A percentile compares a stretch with the other conserved stretches of the same genome.
These are phyloP conservation scores for Leptopilina clavipes DNA, from an alignment of 1,140 invertebrate species.

Conservation along the genomic window DNA sequence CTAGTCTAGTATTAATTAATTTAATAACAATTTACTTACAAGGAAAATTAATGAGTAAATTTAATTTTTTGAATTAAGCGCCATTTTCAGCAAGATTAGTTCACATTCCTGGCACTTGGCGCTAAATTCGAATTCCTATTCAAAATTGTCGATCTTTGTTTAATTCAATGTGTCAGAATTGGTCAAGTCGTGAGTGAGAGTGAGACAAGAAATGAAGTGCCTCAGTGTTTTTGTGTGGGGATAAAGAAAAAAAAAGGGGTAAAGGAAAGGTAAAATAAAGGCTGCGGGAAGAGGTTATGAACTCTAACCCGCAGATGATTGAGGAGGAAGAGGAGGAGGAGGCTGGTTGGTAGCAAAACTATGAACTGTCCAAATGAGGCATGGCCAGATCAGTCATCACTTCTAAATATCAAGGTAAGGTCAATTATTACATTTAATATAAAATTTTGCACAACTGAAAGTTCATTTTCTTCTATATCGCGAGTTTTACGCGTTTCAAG, in stretches of 20 bases:
- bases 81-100: neutral
- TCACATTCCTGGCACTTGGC: neutral
- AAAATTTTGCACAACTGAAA: neutral
- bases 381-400: constrained; percentile 48
- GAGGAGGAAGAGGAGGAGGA: constrained; percentile 42
- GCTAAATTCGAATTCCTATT: constrained; percentile 2
- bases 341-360: constrained; percentile 45
- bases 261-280: constrained; percentile 60
- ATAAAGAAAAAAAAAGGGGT: constrained; percentile 37
- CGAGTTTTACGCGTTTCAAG: constrained; percentile 21
- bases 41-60: no score
- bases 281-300: constrained; percentile 63
- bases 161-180: no score
- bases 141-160: no score
- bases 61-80: no score
- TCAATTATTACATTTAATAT: neutral
- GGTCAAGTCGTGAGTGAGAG: constrained; percentile 4
- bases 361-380: constrained; percentile 57
- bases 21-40: no score
- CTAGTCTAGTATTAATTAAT: no score
- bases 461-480: constrained; percentile 32
- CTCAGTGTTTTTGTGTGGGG: no score
- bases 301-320: constrained; percentile 59
- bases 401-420: constrained; percentile 55
- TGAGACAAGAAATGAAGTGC: constrained; percentile 35